A percentile compares a stretch with the other conserved stretches of the same genome.
These are phyloP conservation scores for Drosophila planitibia DNA, from an alignment of 2,888 invertebrate genomes.

Conservation along the genomic window DNA sequence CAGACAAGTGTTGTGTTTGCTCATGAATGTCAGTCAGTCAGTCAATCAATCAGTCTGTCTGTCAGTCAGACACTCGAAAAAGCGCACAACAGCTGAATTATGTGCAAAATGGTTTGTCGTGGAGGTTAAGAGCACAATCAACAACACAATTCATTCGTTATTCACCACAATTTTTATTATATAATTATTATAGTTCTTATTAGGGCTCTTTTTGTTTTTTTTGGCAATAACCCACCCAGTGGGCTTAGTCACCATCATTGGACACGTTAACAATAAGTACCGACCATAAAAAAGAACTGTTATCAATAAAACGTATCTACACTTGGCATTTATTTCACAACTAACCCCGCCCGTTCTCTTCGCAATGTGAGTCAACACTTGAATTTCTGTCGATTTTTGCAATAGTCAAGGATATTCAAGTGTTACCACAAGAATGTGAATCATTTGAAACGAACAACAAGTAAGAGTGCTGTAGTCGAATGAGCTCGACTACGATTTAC, in stretches of 20 bases:
- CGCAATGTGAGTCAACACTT: not conserved
- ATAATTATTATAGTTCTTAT: not conserved
- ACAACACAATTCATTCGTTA: not conserved
- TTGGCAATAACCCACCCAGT: not conserved
- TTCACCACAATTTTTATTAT: not conserved
- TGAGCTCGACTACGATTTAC: too few relatives aligned
- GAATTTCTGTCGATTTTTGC: not conserved
- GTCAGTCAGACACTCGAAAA: conserved; percentile 40
- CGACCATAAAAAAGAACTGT: not conserved
- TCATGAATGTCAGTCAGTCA: conserved; percentile 49
- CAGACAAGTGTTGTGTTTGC: conserved; percentile 40
- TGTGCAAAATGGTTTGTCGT: conserved; percentile 37
- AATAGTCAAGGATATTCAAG: not conserved
- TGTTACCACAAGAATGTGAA: too few relatives aligned
- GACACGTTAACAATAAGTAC: not conserved
- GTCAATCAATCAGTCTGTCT: not conserved
- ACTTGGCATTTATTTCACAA: not conserved
- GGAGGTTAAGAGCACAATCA: conserved; percentile 49
- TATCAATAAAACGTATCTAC: not conserved
- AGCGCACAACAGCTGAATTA: conserved; percentile 52
- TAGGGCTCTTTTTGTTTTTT: not conserved
- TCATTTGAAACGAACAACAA: too few relatives aligned
- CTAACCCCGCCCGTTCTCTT: not conserved
- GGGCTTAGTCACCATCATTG: not conserved
- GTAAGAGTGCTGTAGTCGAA: too few relatives aligned